Evolutionary conservation across 1,140 invertebrate species (phyloP).

Genomic region (Pachyrhynchus sulphureomaculatus): DNA sequence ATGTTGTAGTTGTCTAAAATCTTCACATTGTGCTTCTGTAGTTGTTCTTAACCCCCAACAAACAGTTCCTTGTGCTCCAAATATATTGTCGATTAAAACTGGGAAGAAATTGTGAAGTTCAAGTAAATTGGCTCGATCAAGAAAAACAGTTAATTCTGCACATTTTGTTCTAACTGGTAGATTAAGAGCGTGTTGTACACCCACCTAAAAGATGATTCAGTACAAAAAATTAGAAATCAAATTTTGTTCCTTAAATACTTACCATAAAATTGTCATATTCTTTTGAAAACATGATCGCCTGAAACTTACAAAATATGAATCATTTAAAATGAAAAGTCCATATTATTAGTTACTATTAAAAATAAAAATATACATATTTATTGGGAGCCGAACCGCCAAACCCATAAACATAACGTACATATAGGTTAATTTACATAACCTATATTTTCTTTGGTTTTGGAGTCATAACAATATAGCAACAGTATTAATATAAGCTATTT

Average conservation of each 20-base stretch:
- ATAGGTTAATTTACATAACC: too few species aligned
- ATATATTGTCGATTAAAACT: slow-evolving; percentile 72
- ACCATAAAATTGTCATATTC: slow-evolving; percentile 41
- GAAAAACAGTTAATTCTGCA: slow-evolving; percentile 58
- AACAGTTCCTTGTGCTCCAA: slow-evolving; percentile 64
- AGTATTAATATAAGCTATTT: too few species aligned
- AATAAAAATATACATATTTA: too few species aligned
- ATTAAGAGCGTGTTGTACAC: slow-evolving; percentile 40
- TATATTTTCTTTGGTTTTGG: too few species aligned
- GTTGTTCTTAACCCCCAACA: slow-evolving; percentile 79
- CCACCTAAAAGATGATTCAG: slow-evolving; percentile 31
- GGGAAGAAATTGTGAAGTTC: slow-evolving; percentile 73
- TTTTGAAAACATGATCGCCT: slow-evolving; percentile 33
- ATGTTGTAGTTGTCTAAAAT: slow-evolving; percentile 69
- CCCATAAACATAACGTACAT: too few species aligned
- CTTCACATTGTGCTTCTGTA: slow-evolving; percentile 59
- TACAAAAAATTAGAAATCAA: not conserved
- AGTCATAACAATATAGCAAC: too few species aligned
- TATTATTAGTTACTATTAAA: too few species aligned
- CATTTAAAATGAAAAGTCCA: too few species aligned
- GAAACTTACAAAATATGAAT: too few species aligned
- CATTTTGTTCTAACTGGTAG: slow-evolving; percentile 53
- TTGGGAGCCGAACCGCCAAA: too few species aligned
- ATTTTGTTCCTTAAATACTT: slow-evolving; percentile 2
- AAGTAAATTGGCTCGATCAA: slow-evolving; percentile 61